Evolutionary conservation across 1,140 invertebrate species (phyloP).

Genomic region (Theocolax elegans): DNA sequence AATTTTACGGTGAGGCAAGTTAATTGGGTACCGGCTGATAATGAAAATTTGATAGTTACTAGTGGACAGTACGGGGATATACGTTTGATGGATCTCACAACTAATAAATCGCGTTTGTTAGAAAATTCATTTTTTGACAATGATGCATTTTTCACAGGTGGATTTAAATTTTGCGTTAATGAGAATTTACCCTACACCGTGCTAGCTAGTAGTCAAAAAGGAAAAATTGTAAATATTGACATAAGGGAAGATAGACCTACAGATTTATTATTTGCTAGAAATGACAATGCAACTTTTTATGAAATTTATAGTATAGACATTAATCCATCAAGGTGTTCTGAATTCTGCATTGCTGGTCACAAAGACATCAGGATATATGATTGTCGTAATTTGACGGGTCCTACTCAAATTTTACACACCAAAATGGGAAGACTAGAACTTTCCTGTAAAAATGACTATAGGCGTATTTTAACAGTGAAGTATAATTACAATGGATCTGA

Average conservation of each 20-base stretch:
- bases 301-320: slow-evolving; percentile 23
- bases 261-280: slow-evolving; percentile 8
- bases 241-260: slow-evolving; percentile 20
- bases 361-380: slow-evolving; percentile 27
- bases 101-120: slow-evolving; percentile 1
- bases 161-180: slow-evolving; percentile 12
- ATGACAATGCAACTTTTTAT: slow-evolving; percentile 23
- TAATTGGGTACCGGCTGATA: slow-evolving; percentile 18
- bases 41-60: slow-evolving; percentile 28
- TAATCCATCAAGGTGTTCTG: slow-evolving; percentile 22
- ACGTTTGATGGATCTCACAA: slow-evolving; percentile 17
- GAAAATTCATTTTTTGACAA: neutral
- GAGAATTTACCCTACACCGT: slow-evolving; percentile 16
- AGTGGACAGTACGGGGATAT: slow-evolving; percentile 28
- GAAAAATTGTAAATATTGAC: slow-evolving; percentile 31
- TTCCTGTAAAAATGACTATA: neutral
- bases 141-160: slow-evolving; percentile 4
- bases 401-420: neutral
- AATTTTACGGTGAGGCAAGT: slow-evolving; percentile 23
- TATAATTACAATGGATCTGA: slow-evolving; percentile 25
- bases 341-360: slow-evolving; percentile 24
- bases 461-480: slow-evolving; percentile 18
- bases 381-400: slow-evolving; percentile 5
- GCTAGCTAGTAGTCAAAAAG: slow-evolving; percentile 23
- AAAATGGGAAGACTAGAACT: neutral